Evolutionary conservation across 2,113 vertebrate species (phyloP), one percentile per base, ranked within the genome.

Genomic region (Spheniscus mendiculus): DNA sequence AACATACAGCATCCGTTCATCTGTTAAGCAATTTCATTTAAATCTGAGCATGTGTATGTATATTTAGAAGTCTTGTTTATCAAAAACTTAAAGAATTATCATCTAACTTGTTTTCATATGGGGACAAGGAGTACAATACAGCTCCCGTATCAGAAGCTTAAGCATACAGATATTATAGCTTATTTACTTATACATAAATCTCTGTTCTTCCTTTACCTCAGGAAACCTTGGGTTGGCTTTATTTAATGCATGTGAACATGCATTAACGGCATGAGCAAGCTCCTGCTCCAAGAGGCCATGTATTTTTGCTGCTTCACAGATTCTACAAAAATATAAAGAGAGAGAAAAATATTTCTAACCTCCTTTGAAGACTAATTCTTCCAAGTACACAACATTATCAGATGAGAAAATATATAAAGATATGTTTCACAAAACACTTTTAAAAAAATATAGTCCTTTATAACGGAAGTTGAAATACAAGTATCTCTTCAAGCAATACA

Each of bases 181-280:
- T 73, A 73, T 95, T 66, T 70, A 74, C 42, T 85, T 49, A 66
- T 47, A 70, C 5, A 49, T n/a, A 73, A 94, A 76, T 40, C 17
- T 89, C 18, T 65, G 19, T n/a, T 47, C 49, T 85, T 80, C 56
- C 98, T 98, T 97, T 95, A 99, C 99, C 99, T 99, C 99, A 12
- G 99, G 99, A 97, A 99, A 99, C 95, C 98, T 98, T 10, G 99
- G 99, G 91, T 99, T 99, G 66, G 99, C 99, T 98, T 99, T 99
- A 98, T 99, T 99, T 98, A 99, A 99, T 47, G 99, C 99, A n/a
- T 99, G 99, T 12, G 99, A 99, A 47, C 99, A 99, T 1, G 99
- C 99, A 21, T 99, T 99, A 56, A 99, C 99, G 4, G 99, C 99
- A 11, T 99, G 99, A 74, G 99, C 99, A 91, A 99, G 98, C 80